Percentiles rank a stretch among this genome's conserved stretches.
Conservation (phyloP, 2,888 invertebrate genomes). For the Stenichneumon culpator region DNA sequence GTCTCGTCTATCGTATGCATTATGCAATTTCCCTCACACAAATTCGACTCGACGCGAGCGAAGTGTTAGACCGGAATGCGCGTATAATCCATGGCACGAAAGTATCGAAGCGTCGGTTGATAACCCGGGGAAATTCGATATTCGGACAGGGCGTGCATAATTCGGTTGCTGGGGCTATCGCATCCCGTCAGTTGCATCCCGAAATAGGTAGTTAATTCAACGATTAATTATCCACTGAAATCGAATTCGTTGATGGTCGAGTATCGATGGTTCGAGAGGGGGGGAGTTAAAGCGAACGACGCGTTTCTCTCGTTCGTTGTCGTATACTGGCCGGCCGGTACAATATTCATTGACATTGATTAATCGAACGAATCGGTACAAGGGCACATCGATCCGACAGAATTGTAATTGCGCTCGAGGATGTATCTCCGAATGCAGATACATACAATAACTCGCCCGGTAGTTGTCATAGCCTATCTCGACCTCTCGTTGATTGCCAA, state of each 20-base stretch:
- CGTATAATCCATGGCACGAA: neutral
- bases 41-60: neutral
- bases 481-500: constrained; percentile 54
- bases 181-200: constrained; percentile 31
- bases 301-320: constrained; percentile 5
- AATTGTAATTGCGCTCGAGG: constrained; percentile 57
- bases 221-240: constrained; percentile 65
- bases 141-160: constrained; percentile 37
- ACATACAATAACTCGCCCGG: neutral
- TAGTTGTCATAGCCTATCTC: constrained; percentile 31
- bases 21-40: neutral
- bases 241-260: constrained; percentile 56
- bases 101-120: neutral
- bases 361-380: constrained; percentile 61
- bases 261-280: constrained; percentile 24
- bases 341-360: constrained; percentile 63
- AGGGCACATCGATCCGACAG: constrained; percentile 54
- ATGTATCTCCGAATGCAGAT: constrained; percentile 39
- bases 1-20: neutral
- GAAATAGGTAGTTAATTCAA: constrained; percentile 61
- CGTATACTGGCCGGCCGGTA: constrained; percentile 10
- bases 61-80: constrained; percentile 1
- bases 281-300: neutral
- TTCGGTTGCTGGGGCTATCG: constrained; percentile 7
- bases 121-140: constrained; percentile 45